phyloP scores from a whole-genome alignment of 92 coral and sea anemone species.

The Zoanthus sansibaricus region DNA sequence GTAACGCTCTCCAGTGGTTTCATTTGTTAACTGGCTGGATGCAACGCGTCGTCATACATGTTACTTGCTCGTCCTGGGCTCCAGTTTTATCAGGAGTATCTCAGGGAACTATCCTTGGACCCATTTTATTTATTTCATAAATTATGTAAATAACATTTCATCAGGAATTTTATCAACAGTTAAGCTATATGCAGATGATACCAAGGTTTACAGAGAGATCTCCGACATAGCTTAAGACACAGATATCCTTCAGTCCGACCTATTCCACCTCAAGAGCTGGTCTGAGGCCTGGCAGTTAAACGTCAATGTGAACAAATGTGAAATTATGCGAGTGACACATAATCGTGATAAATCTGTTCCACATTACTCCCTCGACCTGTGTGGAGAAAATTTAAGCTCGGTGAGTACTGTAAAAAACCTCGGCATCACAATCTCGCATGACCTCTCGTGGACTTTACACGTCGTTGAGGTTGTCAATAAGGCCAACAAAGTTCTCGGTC shows the following conservation, averaged over 20 bases:
- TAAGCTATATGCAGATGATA: conserved; percentile 46
- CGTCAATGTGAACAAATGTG: neutral
- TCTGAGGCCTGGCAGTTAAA: conserved; percentile 35
- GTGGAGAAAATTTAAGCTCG: too few species aligned
- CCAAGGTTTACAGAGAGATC: conserved; percentile 9
- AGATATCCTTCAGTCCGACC: neutral
- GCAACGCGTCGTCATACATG: neutral
- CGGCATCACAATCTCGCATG: too few species aligned
- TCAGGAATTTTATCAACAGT: conserved; percentile 23
- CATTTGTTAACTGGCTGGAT: neutral
- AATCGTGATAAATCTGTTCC: too few species aligned
- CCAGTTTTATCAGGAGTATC: neutral
- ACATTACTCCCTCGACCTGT: too few species aligned
- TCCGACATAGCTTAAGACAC: too few species aligned
- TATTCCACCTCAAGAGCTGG: neutral
- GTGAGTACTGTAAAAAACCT: too few species aligned
- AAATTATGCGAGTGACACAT: too few species aligned
- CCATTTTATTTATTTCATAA: conserved; percentile 24
- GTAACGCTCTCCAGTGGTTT: neutral
- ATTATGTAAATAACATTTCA: conserved; percentile 45
- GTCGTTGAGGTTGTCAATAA: too few species aligned
- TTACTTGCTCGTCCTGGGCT: neutral
- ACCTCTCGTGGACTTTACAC: too few species aligned
- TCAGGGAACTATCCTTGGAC: neutral
- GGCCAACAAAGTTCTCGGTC: too few species aligned